Percentiles rank a stretch among this genome's conserved stretches.
Evolutionary conservation across 2,113 vertebrate genomes (phyloP).

Genomic region (Seriola dumerili): DNA sequence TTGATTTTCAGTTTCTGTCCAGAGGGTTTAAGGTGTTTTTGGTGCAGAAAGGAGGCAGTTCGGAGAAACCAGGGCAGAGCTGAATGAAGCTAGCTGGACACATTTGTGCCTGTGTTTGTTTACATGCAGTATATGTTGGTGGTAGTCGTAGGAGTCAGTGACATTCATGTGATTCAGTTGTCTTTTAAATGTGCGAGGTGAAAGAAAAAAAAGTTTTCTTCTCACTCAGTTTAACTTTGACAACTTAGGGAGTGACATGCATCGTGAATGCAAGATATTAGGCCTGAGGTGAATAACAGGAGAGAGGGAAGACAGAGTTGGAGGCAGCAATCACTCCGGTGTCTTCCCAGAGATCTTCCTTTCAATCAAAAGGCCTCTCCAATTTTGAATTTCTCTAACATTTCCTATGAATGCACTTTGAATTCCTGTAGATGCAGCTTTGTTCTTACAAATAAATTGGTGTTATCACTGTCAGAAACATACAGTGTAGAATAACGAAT

Average conservation of each 20-base stretch:
- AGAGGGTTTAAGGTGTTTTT: background rate
- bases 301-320: background rate
- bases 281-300: background rate
- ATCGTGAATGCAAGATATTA: constrained; percentile 7
- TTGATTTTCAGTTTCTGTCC: constrained; percentile 43
- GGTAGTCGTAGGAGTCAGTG: background rate
- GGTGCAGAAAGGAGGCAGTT: background rate
- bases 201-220: constrained; percentile 3
- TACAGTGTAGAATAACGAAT: background rate
- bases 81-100: background rate
- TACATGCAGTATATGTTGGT: background rate
- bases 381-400: background rate
- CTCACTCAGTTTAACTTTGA: constrained; percentile 21
- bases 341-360: constrained; percentile 6
- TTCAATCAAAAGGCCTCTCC: constrained; percentile 27
- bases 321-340: background rate
- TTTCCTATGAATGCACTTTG: constrained; percentile 3
- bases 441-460: background rate
- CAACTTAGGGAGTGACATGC: constrained; percentile 9
- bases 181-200: background rate
- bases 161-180: background rate
- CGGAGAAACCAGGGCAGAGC: background rate
- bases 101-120: background rate
- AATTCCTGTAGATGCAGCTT: constrained; percentile 21
- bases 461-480: background rate